Base-by-base conservation (phyloP, 2,797 vertebrate genomes). In the Propithecus perrieri region DNA sequence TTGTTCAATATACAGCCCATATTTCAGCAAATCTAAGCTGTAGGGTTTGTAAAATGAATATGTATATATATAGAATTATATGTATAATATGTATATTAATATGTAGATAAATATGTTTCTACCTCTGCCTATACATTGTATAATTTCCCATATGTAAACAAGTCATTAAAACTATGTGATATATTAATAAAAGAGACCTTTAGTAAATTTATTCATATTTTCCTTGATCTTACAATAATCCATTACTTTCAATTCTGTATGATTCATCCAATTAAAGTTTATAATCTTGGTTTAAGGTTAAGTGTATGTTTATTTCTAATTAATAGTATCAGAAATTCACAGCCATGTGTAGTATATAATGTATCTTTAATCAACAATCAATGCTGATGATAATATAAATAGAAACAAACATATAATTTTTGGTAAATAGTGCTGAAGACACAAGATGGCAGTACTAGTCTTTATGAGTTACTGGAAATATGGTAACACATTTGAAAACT, bases 381-480 rank as follows among this genome's bases (percentile, higher is more conserved):
- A 74, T 69, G 3, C 46, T 61, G 3, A 15, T 61, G 5, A 18
- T 43, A 43, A 46, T 57, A 71, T 81, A 80, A 95, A 84, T 33
- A 69, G 17, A 87, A 95, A 59, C 2, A 63, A 55, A 2, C 24
- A 7, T 43, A 6, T 75, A 80, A 22, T 30, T 57, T 92, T 87
- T 50, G 4, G 80, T 97, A 93, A 93, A 86, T 86, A 94, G 74
- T 22, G 2, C 4, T 85, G 71, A 97, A 97, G 71, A 97, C 96
- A 97, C 87, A 98, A 97, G 96, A 92, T 96, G 95, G 97, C 96
- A 98, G 91, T 96, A 75, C 72, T 91, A 95, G 81, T 90, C 92
- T 93, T 96, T 50, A 91, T 74, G 83, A 83, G 17, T 92, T 80
- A 59, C 33, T 85, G 6, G 7, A 95, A 80, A 90, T n/a, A 72